These are phyloP conservation scores for Leucania comma DNA, from an alignment of 2,888 invertebrate genomes.

Conservation along the genomic window DNA sequence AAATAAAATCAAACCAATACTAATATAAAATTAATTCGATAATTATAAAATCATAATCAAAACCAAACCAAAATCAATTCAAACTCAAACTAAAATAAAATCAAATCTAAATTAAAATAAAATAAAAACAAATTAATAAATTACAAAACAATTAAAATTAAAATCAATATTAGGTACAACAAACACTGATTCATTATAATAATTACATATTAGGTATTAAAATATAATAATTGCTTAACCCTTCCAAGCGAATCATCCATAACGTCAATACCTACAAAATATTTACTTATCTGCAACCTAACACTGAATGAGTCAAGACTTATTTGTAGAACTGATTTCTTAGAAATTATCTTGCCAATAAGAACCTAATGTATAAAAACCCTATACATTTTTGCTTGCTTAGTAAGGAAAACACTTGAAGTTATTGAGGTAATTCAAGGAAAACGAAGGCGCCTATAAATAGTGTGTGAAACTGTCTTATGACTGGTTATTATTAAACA, in stretches of 20 bases:
- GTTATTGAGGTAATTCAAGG: conserved; percentile 6
- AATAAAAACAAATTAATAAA: too few relatives aligned
- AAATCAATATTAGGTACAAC: too few relatives aligned
- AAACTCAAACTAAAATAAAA: too few relatives aligned
- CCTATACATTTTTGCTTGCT: conserved; percentile 4
- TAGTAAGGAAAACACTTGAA: conserved; percentile 21
- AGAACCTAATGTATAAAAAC: conserved; percentile 9
- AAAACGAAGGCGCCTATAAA: conserved; percentile 11
- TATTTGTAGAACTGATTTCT: conserved; percentile 35
- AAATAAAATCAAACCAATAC: too few relatives aligned
- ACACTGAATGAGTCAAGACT: conserved; percentile 6
- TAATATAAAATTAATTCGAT: too few relatives aligned
- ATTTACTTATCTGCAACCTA: conserved; percentile 17
- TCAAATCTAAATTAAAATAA: too few relatives aligned
- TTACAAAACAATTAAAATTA: too few relatives aligned
- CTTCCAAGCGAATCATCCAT: conserved; percentile 2
- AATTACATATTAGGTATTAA: too few relatives aligned
- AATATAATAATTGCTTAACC: conserved; percentile 18
- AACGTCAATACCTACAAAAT: conserved; percentile 7
- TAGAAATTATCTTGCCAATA: conserved; percentile 15
- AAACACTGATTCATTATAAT: too few relatives aligned
- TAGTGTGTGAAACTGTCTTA: neutral
- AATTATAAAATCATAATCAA: too few relatives aligned
- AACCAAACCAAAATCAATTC: too few relatives aligned
- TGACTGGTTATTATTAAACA: conserved; percentile 14